Conservation (phyloP, 2,113 vertebrate species). For the Oenanthe oenanthe region DNA sequence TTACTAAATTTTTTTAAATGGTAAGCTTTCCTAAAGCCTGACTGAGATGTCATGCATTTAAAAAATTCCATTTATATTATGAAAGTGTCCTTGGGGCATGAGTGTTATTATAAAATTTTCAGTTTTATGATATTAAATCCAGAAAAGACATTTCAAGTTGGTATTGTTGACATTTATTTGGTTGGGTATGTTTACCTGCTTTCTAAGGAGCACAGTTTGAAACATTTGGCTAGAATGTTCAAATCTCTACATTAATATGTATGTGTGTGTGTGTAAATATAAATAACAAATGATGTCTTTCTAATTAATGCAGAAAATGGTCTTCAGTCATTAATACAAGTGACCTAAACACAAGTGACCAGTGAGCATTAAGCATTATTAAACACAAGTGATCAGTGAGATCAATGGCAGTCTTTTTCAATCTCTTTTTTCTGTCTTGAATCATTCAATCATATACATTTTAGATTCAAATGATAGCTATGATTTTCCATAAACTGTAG, state of each 20-base stretch:
- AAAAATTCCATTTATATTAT: neutral
- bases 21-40: neutral
- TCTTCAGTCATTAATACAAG: neutral
- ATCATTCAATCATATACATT: neutral
- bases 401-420: neutral
- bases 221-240: conserved; percentile 9
- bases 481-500: neutral
- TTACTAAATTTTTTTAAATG: neutral
- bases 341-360: too few relatives aligned
- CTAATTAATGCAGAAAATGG: neutral
- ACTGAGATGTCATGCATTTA: neutral
- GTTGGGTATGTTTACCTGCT: neutral
- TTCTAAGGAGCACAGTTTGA: neutral
- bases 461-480: neutral
- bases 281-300: neutral
- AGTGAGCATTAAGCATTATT: too few relatives aligned
- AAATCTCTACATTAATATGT: neutral
- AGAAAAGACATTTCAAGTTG: conserved; percentile 15
- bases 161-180: neutral
- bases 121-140: neutral
- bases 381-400: too few relatives aligned
- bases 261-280: neutral
- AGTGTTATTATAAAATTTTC: neutral
- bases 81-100: neutral
- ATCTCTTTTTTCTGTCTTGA: neutral